phyloP scores from a whole-genome alignment of 23 tunicate genomes.

The Trididemnum nubilum region DNA sequence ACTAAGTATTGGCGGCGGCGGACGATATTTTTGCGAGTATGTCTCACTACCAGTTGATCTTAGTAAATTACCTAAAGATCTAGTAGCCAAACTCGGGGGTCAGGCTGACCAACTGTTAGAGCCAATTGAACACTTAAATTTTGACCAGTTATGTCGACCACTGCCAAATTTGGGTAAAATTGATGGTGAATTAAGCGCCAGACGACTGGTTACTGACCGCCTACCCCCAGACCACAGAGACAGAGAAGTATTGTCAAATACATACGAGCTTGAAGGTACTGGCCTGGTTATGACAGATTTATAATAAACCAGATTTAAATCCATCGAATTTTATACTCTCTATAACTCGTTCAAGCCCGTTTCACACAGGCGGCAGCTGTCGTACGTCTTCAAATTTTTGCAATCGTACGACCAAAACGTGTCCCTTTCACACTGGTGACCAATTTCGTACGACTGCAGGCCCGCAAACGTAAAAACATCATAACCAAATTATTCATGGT shows the following conservation, averaged over 20 bases:
- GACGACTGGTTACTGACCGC: slow-evolving; percentile 37
- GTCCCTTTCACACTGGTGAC: no score
- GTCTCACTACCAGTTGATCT: slow-evolving; percentile 56
- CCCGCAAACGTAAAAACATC: no score
- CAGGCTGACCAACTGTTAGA: slow-evolving; percentile 53
- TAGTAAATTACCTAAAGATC: slow-evolving; percentile 52
- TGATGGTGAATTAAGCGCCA: slow-evolving; percentile 53
- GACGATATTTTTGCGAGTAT: slow-evolving; percentile 57
- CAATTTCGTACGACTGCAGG: no score
- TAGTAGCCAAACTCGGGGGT: slow-evolving; percentile 64
- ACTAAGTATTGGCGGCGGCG: slow-evolving; percentile 67
- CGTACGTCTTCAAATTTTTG: no score
- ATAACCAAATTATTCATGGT: no score
- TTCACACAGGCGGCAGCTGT: no score
- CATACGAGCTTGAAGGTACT: slow-evolving; percentile 56
- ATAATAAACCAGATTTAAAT: not conserved
- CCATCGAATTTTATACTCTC: not conserved
- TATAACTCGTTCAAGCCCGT: not conserved
- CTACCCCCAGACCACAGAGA: slow-evolving; percentile 53
- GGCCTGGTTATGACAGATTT: slow-evolving; percentile 68
- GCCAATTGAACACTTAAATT: slow-evolving; percentile 60
- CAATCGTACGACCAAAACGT: no score
- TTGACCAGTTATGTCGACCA: slow-evolving; percentile 56
- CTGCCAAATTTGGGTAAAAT: slow-evolving; percentile 44
- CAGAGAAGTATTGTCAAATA: slow-evolving; percentile 46